Evolutionary conservation across 2,113 vertebrate species (phyloP), one percentile per base, ranked within the genome.

Genomic region (Grammomys surdaster): DNA sequence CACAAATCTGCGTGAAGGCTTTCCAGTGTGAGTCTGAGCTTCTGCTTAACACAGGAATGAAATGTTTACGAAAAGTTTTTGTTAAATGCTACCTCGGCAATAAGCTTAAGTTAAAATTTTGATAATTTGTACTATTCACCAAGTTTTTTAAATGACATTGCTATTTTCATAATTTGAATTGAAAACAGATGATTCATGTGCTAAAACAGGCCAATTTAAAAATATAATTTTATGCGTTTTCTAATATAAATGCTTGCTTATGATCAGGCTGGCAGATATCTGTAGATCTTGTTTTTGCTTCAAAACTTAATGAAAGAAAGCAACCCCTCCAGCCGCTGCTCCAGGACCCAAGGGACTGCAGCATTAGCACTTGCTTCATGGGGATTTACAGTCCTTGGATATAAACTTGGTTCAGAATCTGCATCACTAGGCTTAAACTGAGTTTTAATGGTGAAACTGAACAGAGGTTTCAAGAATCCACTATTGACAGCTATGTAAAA

Each of bases 111-210:
- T 82, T 88, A 81, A 78, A 95, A 48, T 88, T 86, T 92, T 96
- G 70, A 22, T 91, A 91, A 88, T 97, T 90, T 91, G 89, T 48
- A 63, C 43, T 65, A 60, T 46, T 40, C 36, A 80, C 51, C 75
- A 92, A 93, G 48, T n/a, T 12, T 78, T 95, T 76, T 92, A 93
- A 95, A 86, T 88, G 77, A 91, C 77, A 80, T 94, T 93, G 91
- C 81, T 96, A 89, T 95, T 94, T 97, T 95, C 92, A 85, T 54
- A 94, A 65, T 67, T 20, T 95, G 67, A 87, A 92, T 82, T 97
- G 92, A 92, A 93, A 95, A 81, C 72, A 97, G 69, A 96, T 91
- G 63, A 94, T 86, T 91, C 70, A 24, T 67, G 13, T 77, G 86
- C 5, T 48, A 92, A 26, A 90, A 84, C 72, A 76, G 11, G 80